A percentile compares a stretch with the other conserved stretches of the same genome.
Conservation (phyloP, 2,888 invertebrate genomes). For the Sphaeridia pumilis region DNA sequence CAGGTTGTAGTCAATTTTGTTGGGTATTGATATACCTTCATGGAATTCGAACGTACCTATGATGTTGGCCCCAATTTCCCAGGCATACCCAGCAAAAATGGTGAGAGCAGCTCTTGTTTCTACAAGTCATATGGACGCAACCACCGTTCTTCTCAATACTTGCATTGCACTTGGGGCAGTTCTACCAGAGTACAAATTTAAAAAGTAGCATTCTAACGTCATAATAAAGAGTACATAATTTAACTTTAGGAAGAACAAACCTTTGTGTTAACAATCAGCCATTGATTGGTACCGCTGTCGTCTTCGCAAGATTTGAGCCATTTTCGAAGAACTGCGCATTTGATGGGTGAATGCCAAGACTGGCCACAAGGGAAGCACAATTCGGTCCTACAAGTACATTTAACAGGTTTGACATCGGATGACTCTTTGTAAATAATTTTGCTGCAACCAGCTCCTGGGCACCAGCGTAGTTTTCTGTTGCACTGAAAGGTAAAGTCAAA, state of each 20-base stretch:
- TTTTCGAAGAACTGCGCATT: constrained; percentile 44
- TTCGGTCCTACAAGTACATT: constrained; percentile 44
- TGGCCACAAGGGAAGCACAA: constrained; percentile 48
- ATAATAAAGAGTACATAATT: neutral
- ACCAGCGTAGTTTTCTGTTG: constrained; percentile 90
- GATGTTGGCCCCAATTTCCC: constrained; percentile 50
- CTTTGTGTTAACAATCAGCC: constrained; percentile 52
- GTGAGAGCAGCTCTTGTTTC: constrained; percentile 46
- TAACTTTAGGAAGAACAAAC: constrained; percentile 20
- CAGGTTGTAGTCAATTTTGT: neutral
- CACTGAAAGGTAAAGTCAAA: constrained; percentile 49
- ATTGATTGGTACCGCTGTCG: constrained; percentile 50
- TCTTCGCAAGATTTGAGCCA: constrained; percentile 52
- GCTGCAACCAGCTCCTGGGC: constrained; percentile 93
- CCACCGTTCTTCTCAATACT: constrained; percentile 44
- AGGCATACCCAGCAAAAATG: constrained; percentile 54
- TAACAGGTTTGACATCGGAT: constrained; percentile 62
- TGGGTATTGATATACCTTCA: neutral
- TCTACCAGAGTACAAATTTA: constrained; percentile 36
- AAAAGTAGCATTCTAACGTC: constrained; percentile 8
- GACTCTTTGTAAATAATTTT: constrained; percentile 74
- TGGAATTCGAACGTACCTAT: constrained; percentile 43
- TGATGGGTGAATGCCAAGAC: constrained; percentile 48
- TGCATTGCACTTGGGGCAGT: constrained; percentile 49
- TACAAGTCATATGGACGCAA: constrained; percentile 52